phyloP scores from a whole-genome alignment of 2,113 vertebrate genomes.

The Panthera tigris region DNA sequence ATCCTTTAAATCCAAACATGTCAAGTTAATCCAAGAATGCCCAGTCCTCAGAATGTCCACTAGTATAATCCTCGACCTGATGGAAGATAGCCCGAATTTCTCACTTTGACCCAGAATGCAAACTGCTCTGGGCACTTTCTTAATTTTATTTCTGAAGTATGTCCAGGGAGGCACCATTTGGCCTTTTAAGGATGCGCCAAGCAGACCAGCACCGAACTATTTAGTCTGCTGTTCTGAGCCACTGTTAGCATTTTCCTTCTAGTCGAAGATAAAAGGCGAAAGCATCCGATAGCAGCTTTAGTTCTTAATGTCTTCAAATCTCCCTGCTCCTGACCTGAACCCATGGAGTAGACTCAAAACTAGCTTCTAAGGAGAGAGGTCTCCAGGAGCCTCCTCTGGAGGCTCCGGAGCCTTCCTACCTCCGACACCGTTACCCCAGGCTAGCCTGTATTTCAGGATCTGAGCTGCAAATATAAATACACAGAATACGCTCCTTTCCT shows the following conservation, averaged over 20 bases:
- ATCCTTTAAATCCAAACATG: not conserved
- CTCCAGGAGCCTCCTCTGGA: not conserved
- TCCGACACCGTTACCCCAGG: not conserved
- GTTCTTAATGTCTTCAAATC: not conserved
- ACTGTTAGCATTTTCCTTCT: not conserved
- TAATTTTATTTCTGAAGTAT: not conserved
- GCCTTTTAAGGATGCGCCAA: not conserved
- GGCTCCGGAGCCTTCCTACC: too few species aligned
- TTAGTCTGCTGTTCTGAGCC: not conserved
- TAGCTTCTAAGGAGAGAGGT: not conserved
- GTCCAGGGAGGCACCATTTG: not conserved
- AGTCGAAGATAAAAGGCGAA: not conserved
- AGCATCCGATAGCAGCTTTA: not conserved
- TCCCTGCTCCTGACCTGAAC: not conserved
- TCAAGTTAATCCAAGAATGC: not conserved
- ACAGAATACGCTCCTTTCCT: not conserved
- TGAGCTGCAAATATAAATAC: not conserved
- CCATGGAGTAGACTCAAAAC: not conserved
- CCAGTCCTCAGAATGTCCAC: not conserved
- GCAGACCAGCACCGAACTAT: not conserved
- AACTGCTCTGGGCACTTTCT: not conserved
- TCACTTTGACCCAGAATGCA: not conserved
- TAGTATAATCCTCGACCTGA: not conserved
- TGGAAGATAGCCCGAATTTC: not conserved
- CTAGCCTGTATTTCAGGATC: not conserved